Evolutionary conservation across 2,113 vertebrate species (phyloP).

Genomic region (Mugil cephalus): DNA sequence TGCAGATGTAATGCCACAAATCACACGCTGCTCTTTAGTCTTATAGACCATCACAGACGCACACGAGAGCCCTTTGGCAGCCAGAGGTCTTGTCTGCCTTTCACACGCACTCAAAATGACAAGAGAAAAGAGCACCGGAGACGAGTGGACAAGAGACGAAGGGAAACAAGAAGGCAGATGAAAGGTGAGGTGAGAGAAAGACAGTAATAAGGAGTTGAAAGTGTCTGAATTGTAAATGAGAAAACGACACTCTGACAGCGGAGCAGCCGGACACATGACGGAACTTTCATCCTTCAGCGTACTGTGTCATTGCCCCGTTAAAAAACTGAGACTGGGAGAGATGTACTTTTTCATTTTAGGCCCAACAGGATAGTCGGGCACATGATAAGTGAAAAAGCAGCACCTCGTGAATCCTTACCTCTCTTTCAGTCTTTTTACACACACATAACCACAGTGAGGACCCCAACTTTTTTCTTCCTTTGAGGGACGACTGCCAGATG

Average conservation of each 20-base stretch:
- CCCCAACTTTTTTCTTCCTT: conserved; percentile 68
- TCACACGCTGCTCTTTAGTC: conserved; percentile 67
- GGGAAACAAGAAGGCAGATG: conserved; percentile 62
- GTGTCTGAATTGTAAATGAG: conserved; percentile 74
- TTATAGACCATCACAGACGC: conserved; percentile 36
- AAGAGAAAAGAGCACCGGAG: conserved; percentile 47
- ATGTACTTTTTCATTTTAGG: conserved; percentile 67
- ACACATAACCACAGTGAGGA: conserved; percentile 20
- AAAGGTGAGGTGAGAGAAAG: conserved; percentile 65
- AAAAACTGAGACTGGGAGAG: conserved; percentile 37
- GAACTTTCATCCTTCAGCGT: conserved; percentile 74
- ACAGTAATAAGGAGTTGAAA: conserved; percentile 63
- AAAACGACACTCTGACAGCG: conserved; percentile 46
- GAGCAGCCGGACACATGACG: conserved; percentile 57
- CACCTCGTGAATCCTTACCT: conserved; percentile 23
- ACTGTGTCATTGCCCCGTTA: conserved; percentile 64
- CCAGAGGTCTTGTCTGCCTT: conserved; percentile 59
- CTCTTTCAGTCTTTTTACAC: conserved; percentile 14
- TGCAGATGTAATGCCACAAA: conserved; percentile 77
- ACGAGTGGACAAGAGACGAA: conserved; percentile 53
- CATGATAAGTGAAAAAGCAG: conserved; percentile 74
- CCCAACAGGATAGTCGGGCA: conserved; percentile 56
- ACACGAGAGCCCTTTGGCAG: conserved; percentile 40
- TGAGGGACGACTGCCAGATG: conserved; percentile 65
- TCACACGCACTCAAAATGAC: conserved; percentile 63